A percentile compares a stretch with the other conserved stretches of the same genome.
Conservation (phyloP, 2,888 invertebrate genomes). For the Aromia moschata region DNA sequence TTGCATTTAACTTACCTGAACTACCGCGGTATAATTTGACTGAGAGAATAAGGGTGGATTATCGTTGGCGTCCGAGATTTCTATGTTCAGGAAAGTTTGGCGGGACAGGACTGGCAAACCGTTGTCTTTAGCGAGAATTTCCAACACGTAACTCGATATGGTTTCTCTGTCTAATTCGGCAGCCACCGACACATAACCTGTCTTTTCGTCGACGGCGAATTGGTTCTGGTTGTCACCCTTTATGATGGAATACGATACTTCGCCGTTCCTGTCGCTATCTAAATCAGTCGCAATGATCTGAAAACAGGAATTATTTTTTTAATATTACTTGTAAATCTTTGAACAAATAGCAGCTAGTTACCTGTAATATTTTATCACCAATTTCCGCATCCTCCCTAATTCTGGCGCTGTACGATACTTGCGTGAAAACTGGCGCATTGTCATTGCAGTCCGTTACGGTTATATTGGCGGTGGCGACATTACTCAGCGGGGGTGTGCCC, state of each 20-base stretch:
- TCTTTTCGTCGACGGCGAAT: constrained; percentile 80
- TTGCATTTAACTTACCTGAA: constrained; percentile 64
- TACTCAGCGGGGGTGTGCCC: constrained; percentile 87
- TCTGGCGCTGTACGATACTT: constrained; percentile 77
- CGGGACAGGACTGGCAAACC: constrained; percentile 81
- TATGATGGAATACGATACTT: constrained; percentile 80
- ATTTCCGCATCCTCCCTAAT: constrained; percentile 81
- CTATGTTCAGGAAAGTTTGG: constrained; percentile 78
- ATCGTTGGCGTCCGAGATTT: constrained; percentile 90
- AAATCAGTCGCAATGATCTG: constrained; percentile 82
- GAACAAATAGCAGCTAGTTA: no score
- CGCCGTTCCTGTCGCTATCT: constrained; percentile 83
- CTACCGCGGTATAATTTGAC: constrained; percentile 80
- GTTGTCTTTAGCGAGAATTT: constrained; percentile 83
- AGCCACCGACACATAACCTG: constrained; percentile 80
- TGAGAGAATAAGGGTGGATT: constrained; percentile 87
- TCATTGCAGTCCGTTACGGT: constrained; percentile 88
- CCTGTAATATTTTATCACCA: constrained; percentile 78
- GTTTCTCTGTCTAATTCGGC: constrained; percentile 85
- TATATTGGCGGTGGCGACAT: constrained; percentile 87
- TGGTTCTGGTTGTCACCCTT: constrained; percentile 79
- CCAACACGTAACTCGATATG: constrained; percentile 78
- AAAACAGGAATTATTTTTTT: constrained; percentile 35
- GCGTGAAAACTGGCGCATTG: constrained; percentile 84
- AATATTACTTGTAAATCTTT: no score